Base-by-base conservation (phyloP, 2,113 vertebrate species). In the Scolopax mira region DNA sequence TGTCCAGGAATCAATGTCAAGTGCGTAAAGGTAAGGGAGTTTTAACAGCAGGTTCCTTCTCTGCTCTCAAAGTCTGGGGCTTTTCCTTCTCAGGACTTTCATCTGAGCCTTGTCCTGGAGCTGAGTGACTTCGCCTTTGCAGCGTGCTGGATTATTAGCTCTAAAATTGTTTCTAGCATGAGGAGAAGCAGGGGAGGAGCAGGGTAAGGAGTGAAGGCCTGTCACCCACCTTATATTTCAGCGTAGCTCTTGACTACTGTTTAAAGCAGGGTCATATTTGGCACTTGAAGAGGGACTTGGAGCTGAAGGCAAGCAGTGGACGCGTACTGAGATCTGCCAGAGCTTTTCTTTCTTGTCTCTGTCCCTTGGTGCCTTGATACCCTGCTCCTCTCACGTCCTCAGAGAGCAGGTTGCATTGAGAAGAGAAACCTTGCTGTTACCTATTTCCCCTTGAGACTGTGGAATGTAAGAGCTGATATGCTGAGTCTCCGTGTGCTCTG, bases 1-100 rank as follows among this genome's bases (percentile, higher is more conserved):
- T 99, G 99, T 79, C 99, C 99, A 6, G 99, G 99, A 93, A 99
- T 99, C 96, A 99, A 99, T 28, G 98, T 99, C 82, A 98, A 98
- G 95, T 99, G 99, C 91, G 99, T 99, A 35, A 99, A 99, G 98
- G 99, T 99, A 96, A 97, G 66, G 23, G 66, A 49, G 17, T 39
- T 67, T 48, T 30, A 3, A 1, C 57, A 73, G 42, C 17, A 7
- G 39, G 24, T 92, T 39, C 33, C n/a, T 67, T 49, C 37, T 52
- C 52, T 30, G 27, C 44, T 75, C 41, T 67, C 33, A 5, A 15
- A 21, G 9, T 49, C 37, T 66, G 49, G 57, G 12, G 7, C 7
- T 54, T 81, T 28, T 30, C 27, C 37, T 82, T 25, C 25, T 10
- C 14, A 42, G 22, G 54, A 65, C 54, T 57, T 42, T 57, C 30